Evolutionary conservation across 2,113 vertebrate genomes (phyloP), one percentile per base, ranked within the genome.

Genomic region (Porphyrio hochstetteri): DNA sequence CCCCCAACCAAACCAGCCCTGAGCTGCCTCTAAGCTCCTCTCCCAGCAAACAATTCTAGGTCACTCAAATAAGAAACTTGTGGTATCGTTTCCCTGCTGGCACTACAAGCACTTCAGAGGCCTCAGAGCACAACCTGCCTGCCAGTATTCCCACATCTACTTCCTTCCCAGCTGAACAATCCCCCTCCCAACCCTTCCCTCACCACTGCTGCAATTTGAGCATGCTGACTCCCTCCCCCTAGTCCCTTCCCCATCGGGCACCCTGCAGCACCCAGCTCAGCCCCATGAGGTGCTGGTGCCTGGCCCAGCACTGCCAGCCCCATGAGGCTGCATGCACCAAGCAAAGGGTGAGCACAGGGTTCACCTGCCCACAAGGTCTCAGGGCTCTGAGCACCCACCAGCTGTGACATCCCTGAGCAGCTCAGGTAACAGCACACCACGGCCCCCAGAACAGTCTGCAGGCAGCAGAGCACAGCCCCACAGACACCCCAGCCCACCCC

Each of bases 231-330:
- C 44, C 44, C 29, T 2, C 40, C 42, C 1, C 40, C 13, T 0
- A 1, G 11, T 57, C 14, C 13, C 53, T 20, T 1, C 53, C 46
- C 2, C 2, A 46, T 5, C 2, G 2, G 15, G 53, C 14, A 1
- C 3, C 72, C 35, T 5, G 35, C 56, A 18, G 36, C 4, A 1
- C 42, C 7, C 16, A 10, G 61, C 38, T 16, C 38, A 8, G 44
- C 67, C 40, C 82, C 8, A 1, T 3, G 6, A 7, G 0, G 16
- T 4, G 33, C 57, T 5, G 10, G 36, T 10, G 46, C 36, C 46
- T 5, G 59, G 29, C 44, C 63, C 3, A 16, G 28, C 11, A 2
- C n/a, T 5, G 33, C 40, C 48, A 48, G 48, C 48, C 48, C 48
- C 48, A 24, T 24, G 23, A n/a, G n/a, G 48, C 48, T 46, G 13